Base-by-base conservation (phyloP, 92 coral and sea anemone genomes). In the Zoanthus gigantus region DNA sequence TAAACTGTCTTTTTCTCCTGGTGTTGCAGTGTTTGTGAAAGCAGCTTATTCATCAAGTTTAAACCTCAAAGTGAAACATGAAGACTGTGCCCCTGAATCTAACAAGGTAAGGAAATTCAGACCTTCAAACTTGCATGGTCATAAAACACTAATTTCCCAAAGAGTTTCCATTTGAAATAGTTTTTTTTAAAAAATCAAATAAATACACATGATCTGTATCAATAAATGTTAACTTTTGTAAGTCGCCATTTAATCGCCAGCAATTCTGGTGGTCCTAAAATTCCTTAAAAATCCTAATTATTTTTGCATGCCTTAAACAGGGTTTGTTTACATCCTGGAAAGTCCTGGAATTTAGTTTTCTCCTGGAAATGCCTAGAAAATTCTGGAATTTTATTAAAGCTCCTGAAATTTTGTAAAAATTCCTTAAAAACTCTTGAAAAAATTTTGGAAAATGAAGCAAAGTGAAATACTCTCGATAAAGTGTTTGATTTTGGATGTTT, bases 21-120 rank as follows among this genome's bases (percentile, higher is more conserved):
- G 85, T 52, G 50, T 81, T 50, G 75, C 65, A 81, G 47, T 81
- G 44, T 81, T 81, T 81, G 85, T 81, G 74, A 81, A 67, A 46
- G 28, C 23, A 4, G 56, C 9, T 0, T 66, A 81, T 67, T 81
- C 76, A 48, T 6, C 85, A 29, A 46, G 12, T 2, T n/a, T 81
- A 46, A 54, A 46, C 29, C 32, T 81, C 0, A n/a, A 28, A 5
- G 29, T 81, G 13, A 45, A 66, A 46, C 53, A 63, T 65, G 85
- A 81, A 46, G 75, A 81, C 28, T 81, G 85, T 67, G 85, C 85
- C 15, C 11, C 75, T 46, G 85, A 65, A 81, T 45, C 13, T 2
- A 68, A 66, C 65, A 81, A 45, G 85, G 85, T 81, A 28, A n/a
- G 71, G 32, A 15, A 57, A 30, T 11, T 50, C 56, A 50, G 12